Evolutionary conservation across 1,140 invertebrate species (phyloP).

Genomic region (Drosophila seguyi): DNA sequence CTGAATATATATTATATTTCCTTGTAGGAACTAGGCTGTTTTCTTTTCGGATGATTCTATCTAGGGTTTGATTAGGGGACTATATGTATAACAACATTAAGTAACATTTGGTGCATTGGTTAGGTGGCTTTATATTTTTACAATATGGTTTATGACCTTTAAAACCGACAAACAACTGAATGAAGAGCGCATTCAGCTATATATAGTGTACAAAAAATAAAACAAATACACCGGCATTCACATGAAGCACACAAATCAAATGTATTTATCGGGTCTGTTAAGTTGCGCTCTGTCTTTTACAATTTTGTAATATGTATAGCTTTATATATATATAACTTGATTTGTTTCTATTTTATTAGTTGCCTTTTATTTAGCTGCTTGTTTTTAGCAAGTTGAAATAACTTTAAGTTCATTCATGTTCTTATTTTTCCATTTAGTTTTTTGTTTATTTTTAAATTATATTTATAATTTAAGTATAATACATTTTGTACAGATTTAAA

Average conservation of each 20-base stretch:
- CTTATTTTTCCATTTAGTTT: constrained; percentile 17
- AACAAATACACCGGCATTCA: constrained; percentile 24
- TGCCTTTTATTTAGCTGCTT: constrained; percentile 37
- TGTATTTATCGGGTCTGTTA: constrained; percentile 44
- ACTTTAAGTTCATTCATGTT: constrained; percentile 69
- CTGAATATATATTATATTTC: background rate
- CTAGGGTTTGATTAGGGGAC: constrained; percentile 13
- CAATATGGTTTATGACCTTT: constrained; percentile 4
- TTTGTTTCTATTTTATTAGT: constrained; percentile 45
- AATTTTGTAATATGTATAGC: constrained; percentile 36
- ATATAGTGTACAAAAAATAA: constrained; percentile 16
- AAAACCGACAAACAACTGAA: constrained; percentile 4
- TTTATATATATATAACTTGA: constrained; percentile 28
- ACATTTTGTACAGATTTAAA: constrained; percentile 82
- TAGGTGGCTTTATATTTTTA: constrained; percentile 19
- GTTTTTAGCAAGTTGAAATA: constrained; percentile 50
- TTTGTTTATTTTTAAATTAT: constrained; percentile 64
- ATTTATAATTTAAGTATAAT: constrained; percentile 83
- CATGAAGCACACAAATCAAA: constrained; percentile 38
- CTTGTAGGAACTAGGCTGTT: constrained; percentile 16
- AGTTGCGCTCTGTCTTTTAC: constrained; percentile 48
- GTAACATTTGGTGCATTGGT: constrained; percentile 48
- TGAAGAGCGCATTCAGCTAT: background rate
- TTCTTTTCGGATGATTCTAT: constrained; percentile 16
- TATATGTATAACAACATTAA: constrained; percentile 23